Evolutionary conservation across 2,888 invertebrate species (phyloP).

Genomic region (Dasypogon diadema): DNA sequence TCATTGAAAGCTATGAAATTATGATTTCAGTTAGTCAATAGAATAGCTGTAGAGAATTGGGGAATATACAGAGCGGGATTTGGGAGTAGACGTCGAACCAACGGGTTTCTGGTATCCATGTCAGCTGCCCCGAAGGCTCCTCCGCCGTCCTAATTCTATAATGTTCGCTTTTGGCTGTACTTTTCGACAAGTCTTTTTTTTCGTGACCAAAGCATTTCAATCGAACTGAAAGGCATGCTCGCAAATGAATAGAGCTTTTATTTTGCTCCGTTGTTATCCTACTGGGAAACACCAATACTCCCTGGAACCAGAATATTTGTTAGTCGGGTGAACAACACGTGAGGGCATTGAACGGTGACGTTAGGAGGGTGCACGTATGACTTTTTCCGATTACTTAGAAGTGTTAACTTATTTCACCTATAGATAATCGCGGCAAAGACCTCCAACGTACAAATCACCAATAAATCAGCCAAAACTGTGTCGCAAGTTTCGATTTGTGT

Average conservation of each 20-base stretch:
- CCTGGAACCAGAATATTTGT: conserved; percentile 17
- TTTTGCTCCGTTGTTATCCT: conserved; percentile 4
- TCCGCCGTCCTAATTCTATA: background rate
- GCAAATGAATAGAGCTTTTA: conserved; percentile 33
- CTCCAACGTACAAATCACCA: background rate
- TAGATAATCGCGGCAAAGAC: background rate
- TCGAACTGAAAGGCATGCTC: conserved; percentile 15
- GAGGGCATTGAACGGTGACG: conserved; percentile 47
- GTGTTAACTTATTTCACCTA: conserved; percentile 39
- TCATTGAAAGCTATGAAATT: conserved; percentile 4
- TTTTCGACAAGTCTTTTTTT: conserved; percentile 19
- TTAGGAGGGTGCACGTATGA: conserved; percentile 21
- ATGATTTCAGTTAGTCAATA: conserved; percentile 20
- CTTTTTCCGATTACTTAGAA: conserved; percentile 12
- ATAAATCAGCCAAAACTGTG: conserved; percentile 32
- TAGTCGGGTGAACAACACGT: conserved; percentile 47
- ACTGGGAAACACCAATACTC: conserved; percentile 30
- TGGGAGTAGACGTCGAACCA: background rate
- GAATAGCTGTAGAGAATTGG: conserved; percentile 4
- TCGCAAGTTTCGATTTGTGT: conserved; percentile 34
- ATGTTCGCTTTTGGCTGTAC: background rate
- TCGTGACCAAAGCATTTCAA: background rate
- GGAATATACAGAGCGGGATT: background rate
- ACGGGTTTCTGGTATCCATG: background rate
- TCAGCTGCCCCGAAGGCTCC: background rate